Base-by-base conservation (phyloP, 1,140 invertebrate species). In the Euwallacea fornicatus region DNA sequence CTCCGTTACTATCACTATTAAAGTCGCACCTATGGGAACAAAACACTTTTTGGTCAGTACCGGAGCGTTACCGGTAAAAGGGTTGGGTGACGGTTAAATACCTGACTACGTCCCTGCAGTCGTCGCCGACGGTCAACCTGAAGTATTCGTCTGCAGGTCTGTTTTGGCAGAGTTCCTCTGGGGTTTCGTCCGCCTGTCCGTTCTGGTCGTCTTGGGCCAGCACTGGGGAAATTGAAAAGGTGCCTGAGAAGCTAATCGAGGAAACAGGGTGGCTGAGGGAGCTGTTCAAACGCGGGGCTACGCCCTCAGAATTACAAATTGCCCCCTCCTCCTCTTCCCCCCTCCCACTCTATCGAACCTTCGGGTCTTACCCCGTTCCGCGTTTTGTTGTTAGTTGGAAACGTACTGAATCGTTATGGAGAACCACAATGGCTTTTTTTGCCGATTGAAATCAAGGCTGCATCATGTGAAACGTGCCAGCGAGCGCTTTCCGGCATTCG, bases 41-140 rank as follows among this genome's bases (percentile, higher is more conserved):
- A 10, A 33, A 33, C 44, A 42, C 68, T 53, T 11, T n/a, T n/a
- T 53, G 50, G 4, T n/a, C 6, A 6, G 11, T 15, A 11, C 56
- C n/a, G 21, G 21, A 15, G 21, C 6, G 11, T 6, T 33, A 33
- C 10, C 21, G 21, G 21, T 0, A 59, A 21, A 59, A 16, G 21
- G 7, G n/a, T 59, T 21, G 15, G 21, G 56, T 15, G 56, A 33
- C 10, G 33, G 42, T 42, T 61, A 8, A 50, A 8, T 87, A 94
- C 93, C 93, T 93, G 78, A 96, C 93, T 70, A 96, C 94, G 83
- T 96, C 93, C 75, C 94, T 88, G 82, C 94, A 96, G 82, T 96
- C 93, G 70, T 91, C 91, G 54, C 93, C 92, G 21, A 88, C 88
- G 66, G 88, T 88, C 76, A 95, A 83, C 66, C 94, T 87, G 86